Percentiles rank a stretch among this genome's conserved stretches.
Conservation (phyloP, 2,113 vertebrate genomes). For the Malurus alboscapulatus region DNA sequence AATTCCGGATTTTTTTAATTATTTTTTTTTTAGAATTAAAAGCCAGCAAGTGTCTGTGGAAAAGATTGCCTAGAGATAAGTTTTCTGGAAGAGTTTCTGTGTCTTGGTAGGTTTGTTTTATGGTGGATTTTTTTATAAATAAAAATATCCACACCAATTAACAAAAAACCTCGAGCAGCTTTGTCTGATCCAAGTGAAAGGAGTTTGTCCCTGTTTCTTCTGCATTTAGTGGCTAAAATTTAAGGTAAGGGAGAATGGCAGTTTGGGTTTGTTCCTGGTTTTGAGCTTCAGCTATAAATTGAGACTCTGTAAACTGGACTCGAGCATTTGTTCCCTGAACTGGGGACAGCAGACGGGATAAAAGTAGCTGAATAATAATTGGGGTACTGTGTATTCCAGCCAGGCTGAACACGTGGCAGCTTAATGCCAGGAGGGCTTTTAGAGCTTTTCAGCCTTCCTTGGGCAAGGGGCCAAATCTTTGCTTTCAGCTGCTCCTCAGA, state of each 20-base stretch:
- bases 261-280: background rate
- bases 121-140: background rate
- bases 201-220: background rate
- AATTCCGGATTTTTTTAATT: background rate
- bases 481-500: slow-evolving; percentile 31
- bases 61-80: background rate
- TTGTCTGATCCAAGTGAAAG: background rate
- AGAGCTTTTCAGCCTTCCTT: slow-evolving; percentile 34
- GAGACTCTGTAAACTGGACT: background rate
- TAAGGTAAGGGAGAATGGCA: background rate
- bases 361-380: slow-evolving; percentile 50
- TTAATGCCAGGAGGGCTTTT: slow-evolving; percentile 44
- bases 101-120: background rate
- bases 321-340: background rate
- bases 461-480: background rate
- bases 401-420: slow-evolving; percentile 41
- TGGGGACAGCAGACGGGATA: background rate
- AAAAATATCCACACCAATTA: background rate
- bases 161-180: background rate
- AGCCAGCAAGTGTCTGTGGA: background rate
- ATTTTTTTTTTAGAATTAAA: background rate
- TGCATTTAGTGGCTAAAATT: background rate
- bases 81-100: background rate
- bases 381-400: slow-evolving; percentile 30
- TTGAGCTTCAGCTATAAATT: background rate